These are phyloP conservation scores for Melinopterus prodromus DNA, from an alignment of 2,888 invertebrate species.

Conservation along the genomic window DNA sequence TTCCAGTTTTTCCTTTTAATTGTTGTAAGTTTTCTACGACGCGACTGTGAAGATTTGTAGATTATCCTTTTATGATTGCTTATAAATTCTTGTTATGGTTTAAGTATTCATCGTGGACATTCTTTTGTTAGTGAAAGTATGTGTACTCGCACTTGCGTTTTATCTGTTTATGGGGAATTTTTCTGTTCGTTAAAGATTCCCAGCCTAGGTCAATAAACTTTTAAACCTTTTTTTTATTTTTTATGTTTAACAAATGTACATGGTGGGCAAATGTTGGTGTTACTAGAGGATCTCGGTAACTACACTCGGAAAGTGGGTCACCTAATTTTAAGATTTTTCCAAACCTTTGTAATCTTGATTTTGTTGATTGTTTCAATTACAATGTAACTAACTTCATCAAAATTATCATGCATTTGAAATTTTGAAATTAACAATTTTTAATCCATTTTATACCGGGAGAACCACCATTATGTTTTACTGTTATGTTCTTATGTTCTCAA, in stretches of 20 bases:
- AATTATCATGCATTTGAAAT: no score
- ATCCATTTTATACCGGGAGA: no score
- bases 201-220: neutral
- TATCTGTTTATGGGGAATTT: neutral
- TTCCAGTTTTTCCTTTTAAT: neutral
- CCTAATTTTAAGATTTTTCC: no score
- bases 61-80: neutral
- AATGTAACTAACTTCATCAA: no score
- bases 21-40: neutral
- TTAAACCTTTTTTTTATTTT: neutral
- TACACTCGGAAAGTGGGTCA: no score
- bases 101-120: neutral
- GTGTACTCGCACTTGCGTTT: neutral
- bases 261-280: no score
- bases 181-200: neutral
- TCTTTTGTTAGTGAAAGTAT: neutral
- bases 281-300: no score
- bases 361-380: no score
- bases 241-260: neutral
- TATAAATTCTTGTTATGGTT: neutral
- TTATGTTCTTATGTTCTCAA: no score
- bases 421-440: no score
- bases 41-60: neutral
- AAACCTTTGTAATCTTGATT: no score
- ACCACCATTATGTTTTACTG: no score